Percentiles rank a stretch among this genome's conserved stretches.
Conservation (phyloP, 1,140 invertebrate species). For the Panagrolaimus sp. region DNA sequence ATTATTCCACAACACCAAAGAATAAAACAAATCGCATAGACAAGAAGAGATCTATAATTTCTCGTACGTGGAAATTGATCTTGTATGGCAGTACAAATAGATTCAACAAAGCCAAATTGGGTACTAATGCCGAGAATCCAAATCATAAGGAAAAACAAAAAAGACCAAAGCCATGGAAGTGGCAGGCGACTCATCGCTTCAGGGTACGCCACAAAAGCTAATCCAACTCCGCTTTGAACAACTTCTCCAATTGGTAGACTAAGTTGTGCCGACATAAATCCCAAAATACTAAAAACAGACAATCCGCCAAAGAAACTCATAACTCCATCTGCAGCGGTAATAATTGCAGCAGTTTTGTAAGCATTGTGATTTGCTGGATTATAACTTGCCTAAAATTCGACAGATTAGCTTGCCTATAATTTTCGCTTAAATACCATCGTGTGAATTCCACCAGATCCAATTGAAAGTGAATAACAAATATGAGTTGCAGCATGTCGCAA, state of each 20-base stretch:
- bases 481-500: conserved; percentile 54
- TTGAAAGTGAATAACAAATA: conserved; percentile 60
- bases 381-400: too few species aligned
- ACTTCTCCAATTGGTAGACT: conserved; percentile 63
- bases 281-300: conserved; percentile 65
- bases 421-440: conserved; percentile 62
- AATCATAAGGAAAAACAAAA: conserved; percentile 60
- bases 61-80: conserved; percentile 30
- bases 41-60: conserved; percentile 24
- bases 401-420: too few species aligned
- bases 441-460: conserved; percentile 65
- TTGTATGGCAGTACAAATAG: conserved; percentile 34
- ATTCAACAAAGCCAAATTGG: conserved; percentile 42
- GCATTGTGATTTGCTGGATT: conserved; percentile 61
- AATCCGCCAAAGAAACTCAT: conserved; percentile 65
- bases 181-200: conserved; percentile 59
- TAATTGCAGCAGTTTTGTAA: conserved; percentile 65
- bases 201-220: conserved; percentile 58
- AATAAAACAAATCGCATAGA: conserved; percentile 14
- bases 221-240: conserved; percentile 61
- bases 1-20: conserved; percentile 26
- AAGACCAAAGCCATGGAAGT: conserved; percentile 60
- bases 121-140: conserved; percentile 59
- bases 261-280: conserved; percentile 63
- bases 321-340: conserved; percentile 66